Base-by-base conservation (phyloP, 2,113 vertebrate species). In the Bujurquina vittata region DNA sequence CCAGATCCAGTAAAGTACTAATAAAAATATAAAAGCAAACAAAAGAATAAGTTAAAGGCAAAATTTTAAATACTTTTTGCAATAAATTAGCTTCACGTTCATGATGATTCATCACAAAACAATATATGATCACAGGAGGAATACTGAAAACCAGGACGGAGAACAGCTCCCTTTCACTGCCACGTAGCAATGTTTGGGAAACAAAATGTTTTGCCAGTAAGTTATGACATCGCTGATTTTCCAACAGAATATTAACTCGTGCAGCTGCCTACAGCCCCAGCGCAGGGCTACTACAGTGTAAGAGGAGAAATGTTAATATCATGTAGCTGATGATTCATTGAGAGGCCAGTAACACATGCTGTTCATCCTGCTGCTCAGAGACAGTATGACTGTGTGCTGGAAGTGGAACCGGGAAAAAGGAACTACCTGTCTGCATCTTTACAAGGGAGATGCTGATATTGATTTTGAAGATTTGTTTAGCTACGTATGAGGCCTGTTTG, bases 311-410 rank as follows among this genome's bases (percentile, higher is more conserved):
- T 58, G 31, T 46, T 46, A 72, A 72, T 52, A 78, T 54, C 10
- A n/a, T 14, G 26, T 11, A 20, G 49, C 10, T 59, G 75, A 77
- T 77, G 63, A 81, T 81, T 80, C 77, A 73, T 54, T 5, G 46
- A 81, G 60, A 29, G 56, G 43, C 23, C 59, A 87, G 74, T 84
- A 87, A 69, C 81, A 91, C 46, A 65, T 59, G 67, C 83, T 90
- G 83, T 84, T 86, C 86, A 80, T 86, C 77, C 86, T 87, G 78
- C 79, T 89, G 88, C 84, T 86, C 35, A 40, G 73, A 89, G 49
- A 54, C 58, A 74, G 72, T 77, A 83, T 74, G 61, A 56, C 81
- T 43, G 57, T 65, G 62, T 49, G 29, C 63, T 69, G 23, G 67
- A 8, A 84, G 35, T 57, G 43, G 35, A 62, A 37, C 29, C 4